These are phyloP conservation scores for Coendou prehensilis DNA, from an alignment of 2,797 vertebrate species.

Conservation along the genomic window DNA sequence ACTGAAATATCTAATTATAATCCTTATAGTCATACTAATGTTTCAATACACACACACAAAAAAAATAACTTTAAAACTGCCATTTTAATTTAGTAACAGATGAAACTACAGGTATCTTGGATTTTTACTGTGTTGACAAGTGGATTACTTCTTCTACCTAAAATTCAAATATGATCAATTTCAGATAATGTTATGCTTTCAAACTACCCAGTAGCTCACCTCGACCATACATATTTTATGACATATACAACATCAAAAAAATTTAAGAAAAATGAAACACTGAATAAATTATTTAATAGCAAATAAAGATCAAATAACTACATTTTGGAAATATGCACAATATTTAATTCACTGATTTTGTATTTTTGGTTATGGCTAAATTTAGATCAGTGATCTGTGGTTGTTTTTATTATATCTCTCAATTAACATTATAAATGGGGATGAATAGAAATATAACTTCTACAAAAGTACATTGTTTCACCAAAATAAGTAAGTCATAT, in stretches of 20 bases:
- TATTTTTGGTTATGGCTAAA: neutral
- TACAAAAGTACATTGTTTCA: slow-evolving; percentile 8
- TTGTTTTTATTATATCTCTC: neutral
- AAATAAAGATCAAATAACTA: neutral
- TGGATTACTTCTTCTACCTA: neutral
- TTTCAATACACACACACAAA: neutral
- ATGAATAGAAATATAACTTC: neutral
- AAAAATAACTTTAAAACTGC: neutral
- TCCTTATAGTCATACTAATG: neutral
- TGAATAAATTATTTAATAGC: neutral
- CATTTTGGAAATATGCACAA: neutral
- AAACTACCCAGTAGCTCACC: neutral
- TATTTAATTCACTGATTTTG: slow-evolving; percentile 1
- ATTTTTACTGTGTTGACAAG: neutral
- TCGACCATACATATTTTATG: neutral
- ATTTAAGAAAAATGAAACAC: neutral
- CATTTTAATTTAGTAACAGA: slow-evolving; percentile 4
- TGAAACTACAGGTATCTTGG: neutral
- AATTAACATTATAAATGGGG: neutral
- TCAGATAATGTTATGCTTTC: neutral
- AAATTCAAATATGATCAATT: neutral
- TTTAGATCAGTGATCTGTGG: neutral
- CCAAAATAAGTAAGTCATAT: neutral
- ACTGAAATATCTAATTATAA: neutral
- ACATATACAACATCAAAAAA: neutral